phyloP scores from a whole-genome alignment of 1,140 invertebrate species.

The Nilaparvata lugens region DNA sequence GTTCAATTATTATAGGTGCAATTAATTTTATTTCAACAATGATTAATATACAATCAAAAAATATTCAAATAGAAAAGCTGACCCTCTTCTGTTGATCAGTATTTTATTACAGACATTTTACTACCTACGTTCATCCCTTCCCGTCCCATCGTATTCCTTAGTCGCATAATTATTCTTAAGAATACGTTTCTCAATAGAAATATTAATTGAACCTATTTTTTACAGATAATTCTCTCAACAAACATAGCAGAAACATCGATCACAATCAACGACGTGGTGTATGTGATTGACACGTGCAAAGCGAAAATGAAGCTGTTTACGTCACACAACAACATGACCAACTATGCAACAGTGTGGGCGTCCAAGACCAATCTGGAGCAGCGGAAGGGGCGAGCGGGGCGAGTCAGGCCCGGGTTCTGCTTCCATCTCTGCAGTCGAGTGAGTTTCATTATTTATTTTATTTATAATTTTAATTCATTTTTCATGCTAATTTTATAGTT shows the following conservation, averaged over 20 bases:
- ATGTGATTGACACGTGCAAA: constrained; percentile 91
- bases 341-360: constrained; percentile 90
- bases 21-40: no score
- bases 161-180: no score
- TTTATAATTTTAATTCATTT: neutral
- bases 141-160: no score
- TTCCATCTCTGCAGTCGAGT: constrained; percentile 75
- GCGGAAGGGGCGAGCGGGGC: constrained; percentile 80
- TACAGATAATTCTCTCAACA: constrained; percentile 74
- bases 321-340: constrained; percentile 91
- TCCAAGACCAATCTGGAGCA: constrained; percentile 87
- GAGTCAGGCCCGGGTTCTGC: constrained; percentile 78
- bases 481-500: neutral
- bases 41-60: no score
- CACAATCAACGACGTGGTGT: constrained; percentile 94
- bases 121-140: no score
- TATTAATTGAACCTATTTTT: constrained; percentile 12
- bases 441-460: constrained; percentile 21
- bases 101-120: no score
- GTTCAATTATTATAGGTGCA: no score
- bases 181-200: no score
- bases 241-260: constrained; percentile 93
- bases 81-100: no score
- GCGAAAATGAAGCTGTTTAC: constrained; percentile 93
- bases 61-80: no score